Percentiles rank a stretch among this genome's conserved stretches.
Conservation (phyloP, 2,113 vertebrate species). For the Pollachius pollachius region DNA sequence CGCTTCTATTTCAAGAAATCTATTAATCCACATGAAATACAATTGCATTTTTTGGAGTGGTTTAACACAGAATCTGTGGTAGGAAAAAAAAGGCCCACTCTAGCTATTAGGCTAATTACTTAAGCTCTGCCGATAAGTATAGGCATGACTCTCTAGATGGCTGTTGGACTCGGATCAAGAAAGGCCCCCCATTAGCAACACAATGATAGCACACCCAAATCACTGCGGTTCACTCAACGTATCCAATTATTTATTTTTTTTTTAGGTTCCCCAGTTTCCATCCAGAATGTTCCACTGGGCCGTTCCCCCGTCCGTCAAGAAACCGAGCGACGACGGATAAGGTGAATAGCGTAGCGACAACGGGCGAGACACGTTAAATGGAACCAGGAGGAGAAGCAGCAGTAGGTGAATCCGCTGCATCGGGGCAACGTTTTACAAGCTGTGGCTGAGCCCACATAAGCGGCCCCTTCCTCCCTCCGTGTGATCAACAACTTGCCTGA, state of each 20-base stretch:
- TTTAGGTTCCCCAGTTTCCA: no score
- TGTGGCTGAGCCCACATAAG: conserved; percentile 45
- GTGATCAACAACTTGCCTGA: conserved; percentile 46
- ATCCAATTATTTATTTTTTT: no score
- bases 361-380: conserved; percentile 30
- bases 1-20: not conserved
- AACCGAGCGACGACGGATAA: not conserved
- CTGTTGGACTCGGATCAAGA: conserved; percentile 22
- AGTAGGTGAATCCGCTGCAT: conserved; percentile 27
- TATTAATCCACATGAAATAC: not conserved
- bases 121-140: conserved; percentile 21
- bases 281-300: no score
- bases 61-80: not conserved
- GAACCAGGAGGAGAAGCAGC: conserved; percentile 36
- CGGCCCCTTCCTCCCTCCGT: conserved; percentile 29
- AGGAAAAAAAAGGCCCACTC: not conserved
- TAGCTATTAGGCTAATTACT: conserved; percentile 6
- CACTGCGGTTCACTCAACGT: no score
- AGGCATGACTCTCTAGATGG: conserved; percentile 28
- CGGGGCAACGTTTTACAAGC: conserved; percentile 51
- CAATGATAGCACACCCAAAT: no score
- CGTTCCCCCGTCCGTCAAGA: not conserved
- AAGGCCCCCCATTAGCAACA: conserved; percentile 10
- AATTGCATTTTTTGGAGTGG: not conserved
- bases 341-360: conserved; percentile 30